Evolutionary conservation across 2,113 vertebrate genomes (phyloP).

Genomic region (Melanerpes formicivorus): DNA sequence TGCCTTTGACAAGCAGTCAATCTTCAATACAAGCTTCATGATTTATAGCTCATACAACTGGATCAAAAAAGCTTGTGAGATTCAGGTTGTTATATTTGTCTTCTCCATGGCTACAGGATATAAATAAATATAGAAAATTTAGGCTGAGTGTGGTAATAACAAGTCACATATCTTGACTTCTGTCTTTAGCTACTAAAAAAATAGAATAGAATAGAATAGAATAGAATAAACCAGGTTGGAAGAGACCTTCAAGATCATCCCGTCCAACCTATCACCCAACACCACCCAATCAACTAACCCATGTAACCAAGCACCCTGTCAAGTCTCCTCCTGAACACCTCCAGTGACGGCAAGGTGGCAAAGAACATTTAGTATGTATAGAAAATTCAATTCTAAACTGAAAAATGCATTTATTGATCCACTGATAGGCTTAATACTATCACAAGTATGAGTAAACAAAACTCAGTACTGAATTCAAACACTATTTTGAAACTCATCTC

Average conservation of each 20-base stretch:
- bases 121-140: slow-evolving; percentile 63
- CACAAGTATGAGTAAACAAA: not conserved
- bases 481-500: not conserved
- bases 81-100: slow-evolving; percentile 39
- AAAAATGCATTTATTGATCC: slow-evolving; percentile 36
- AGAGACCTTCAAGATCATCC: too few species aligned
- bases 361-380: slow-evolving; percentile 53
- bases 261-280: too few species aligned
- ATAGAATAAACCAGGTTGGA: too few species aligned
- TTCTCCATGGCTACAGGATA: slow-evolving; percentile 9
- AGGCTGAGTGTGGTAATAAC: slow-evolving; percentile 40
- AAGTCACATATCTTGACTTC: slow-evolving; percentile 34
- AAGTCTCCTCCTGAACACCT: too few species aligned
- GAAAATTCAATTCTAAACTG: slow-evolving; percentile 50
- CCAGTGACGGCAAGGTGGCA: too few species aligned
- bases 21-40: slow-evolving; percentile 17
- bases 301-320: too few species aligned
- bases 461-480: not conserved
- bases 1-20: slow-evolving; percentile 36
- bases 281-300: too few species aligned
- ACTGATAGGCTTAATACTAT: slow-evolving; percentile 19
- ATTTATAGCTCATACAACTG: slow-evolving; percentile 14
- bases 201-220: too few species aligned
- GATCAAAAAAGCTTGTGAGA: not conserved
- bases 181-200: slow-evolving; percentile 54